Evolutionary conservation across 1,140 invertebrate genomes (phyloP), one percentile per base, ranked within the genome.

Genomic region (Anastrepha obliqua): DNA sequence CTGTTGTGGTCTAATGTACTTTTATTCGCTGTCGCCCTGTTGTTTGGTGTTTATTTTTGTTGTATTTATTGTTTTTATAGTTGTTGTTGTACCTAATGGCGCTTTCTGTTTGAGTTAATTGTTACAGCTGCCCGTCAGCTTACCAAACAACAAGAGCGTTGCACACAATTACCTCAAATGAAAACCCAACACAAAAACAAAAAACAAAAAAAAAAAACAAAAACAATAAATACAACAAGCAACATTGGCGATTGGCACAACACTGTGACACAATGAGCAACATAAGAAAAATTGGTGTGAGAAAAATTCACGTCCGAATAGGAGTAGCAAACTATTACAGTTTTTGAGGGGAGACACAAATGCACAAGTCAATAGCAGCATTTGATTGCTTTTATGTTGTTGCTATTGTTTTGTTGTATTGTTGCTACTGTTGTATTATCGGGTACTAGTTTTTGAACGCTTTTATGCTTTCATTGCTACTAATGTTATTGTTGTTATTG

Each of bases 71-170:
- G 64, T 67, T 62, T n/a, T 62, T 15, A 17, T 15, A 55, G 8
- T 55, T 78, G 74, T 51, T 81, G 74, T 55, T 81, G 74, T 81
- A 5, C 47, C 47, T 55, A 81, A 81, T 81, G 74, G 74, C 74
- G 74, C 74, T 55, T 58, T 55, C 74, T 81, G 47, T 58, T 81
- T 81, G 74, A 81, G 74, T 81, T 81, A 81, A 81, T 81, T 81
- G 74, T 81, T 81, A 81, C 74, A 81, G 47, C 44, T 51, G 74
- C 44, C 74, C 74, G 8, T 81, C 47, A 81, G 74, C 74, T 81
- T 17, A n/a, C 17, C 74, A 81, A 51, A 55, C 17, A 55, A 51
- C 74, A 55, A 81, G 47, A 5, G 74, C 44, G 17, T 17, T 51
- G 8, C 44, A 58, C 74, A 81, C 74, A 81, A 81, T 81, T 81